Conservation (phyloP, 2,113 vertebrate genomes). For the Xiphorhynchus elegans region DNA sequence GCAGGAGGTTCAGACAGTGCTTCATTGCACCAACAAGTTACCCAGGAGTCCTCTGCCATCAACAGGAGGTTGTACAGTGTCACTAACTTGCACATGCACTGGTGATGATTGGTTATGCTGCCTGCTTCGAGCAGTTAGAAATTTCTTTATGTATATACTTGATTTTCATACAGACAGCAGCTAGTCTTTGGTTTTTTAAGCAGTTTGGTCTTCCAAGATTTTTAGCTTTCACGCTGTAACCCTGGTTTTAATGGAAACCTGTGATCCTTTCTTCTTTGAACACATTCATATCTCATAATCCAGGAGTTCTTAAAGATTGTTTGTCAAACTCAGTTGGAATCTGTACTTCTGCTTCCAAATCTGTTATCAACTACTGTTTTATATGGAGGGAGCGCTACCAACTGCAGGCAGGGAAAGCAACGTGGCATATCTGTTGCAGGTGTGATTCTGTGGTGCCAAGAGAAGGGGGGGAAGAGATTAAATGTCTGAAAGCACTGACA, state of each 20-base stretch:
- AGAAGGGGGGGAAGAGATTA: not conserved
- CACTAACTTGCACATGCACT: fast-evolving
- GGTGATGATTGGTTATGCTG: too few relatives aligned
- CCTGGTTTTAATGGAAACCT: not conserved
- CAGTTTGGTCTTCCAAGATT: not conserved
- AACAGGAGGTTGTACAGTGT: not conserved
- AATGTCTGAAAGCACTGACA: not conserved
- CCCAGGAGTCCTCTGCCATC: not conserved
- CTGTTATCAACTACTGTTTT: not conserved
- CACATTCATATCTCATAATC: not conserved
- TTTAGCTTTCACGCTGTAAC: not conserved
- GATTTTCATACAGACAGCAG: not conserved
- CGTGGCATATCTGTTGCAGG: not conserved
- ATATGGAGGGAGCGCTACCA: not conserved
- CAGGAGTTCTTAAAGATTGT: not conserved
- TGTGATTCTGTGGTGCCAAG: not conserved
- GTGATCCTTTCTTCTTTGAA: not conserved
- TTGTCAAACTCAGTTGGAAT: not conserved
- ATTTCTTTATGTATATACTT: not conserved
- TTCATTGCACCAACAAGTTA: not conserved
- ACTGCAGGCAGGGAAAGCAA: not conserved
- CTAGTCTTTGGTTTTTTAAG: not conserved
- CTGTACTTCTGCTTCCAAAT: not conserved
- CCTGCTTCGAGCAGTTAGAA: not conserved
- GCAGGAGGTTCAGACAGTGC: not conserved